A percentile compares a stretch with the other conserved stretches of the same genome.
Conservation (phyloP, 2,888 invertebrate genomes). For the Spisula subtruncata region DNA sequence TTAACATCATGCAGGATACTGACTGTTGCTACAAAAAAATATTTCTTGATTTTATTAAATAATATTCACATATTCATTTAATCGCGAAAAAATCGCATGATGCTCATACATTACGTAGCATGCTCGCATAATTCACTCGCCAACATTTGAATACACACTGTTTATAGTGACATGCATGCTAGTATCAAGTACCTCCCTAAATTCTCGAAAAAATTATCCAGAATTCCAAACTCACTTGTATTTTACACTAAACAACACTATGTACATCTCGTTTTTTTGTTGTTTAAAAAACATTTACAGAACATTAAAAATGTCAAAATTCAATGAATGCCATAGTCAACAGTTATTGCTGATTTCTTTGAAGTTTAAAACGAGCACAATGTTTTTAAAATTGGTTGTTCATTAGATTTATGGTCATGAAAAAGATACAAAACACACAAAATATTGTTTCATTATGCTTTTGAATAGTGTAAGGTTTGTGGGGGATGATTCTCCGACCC, state of each 20-base stretch:
- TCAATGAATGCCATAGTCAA: slow-evolving; percentile 11
- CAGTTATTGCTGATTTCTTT: background rate
- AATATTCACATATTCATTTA: background rate
- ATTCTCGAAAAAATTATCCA: background rate
- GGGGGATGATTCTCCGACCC: no score
- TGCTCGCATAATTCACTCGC: background rate
- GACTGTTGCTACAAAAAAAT: slow-evolving; percentile 4
- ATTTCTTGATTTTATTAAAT: background rate
- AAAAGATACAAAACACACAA: background rate
- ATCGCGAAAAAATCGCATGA: background rate
- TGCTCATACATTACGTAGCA: background rate
- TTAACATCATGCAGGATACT: background rate
- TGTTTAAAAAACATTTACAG: background rate
- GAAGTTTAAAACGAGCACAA: background rate
- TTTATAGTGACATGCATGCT: background rate
- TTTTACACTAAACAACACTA: background rate
- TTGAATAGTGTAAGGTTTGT: no score
- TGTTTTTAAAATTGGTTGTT: background rate
- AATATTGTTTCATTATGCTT: background rate
- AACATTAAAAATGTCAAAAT: background rate
- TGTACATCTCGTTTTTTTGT: background rate
- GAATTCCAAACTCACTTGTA: background rate
- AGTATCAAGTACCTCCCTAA: background rate
- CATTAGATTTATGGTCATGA: background rate
- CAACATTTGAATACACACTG: slow-evolving; percentile 8